These are phyloP conservation scores for Ardeotis arabs DNA, from an alignment of 2,113 vertebrate genomes.

Conservation along the genomic window DNA sequence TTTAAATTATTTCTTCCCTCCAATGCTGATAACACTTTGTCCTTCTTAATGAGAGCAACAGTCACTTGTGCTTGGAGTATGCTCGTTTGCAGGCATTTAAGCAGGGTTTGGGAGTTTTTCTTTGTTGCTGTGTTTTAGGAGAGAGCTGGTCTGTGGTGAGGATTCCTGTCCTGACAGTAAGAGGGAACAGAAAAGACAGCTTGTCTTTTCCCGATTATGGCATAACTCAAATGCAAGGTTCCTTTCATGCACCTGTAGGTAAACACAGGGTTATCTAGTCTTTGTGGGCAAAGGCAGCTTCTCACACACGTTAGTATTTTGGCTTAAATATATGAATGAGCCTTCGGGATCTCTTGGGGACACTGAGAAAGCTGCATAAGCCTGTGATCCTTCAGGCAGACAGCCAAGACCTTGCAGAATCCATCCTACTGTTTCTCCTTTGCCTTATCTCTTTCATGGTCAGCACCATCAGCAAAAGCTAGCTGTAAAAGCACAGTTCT, in stretches of 20 bases:
- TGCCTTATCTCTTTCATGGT: neutral
- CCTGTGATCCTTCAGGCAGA: neutral
- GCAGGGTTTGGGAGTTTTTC: neutral
- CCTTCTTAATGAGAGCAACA: conserved; percentile 35
- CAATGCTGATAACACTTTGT: neutral
- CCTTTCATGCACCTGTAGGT: neutral
- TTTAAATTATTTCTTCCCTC: neutral
- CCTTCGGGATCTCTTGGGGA: neutral
- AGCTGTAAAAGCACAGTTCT: neutral
- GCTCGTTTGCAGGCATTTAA: neutral
- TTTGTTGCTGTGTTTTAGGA: neutral
- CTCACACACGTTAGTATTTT: accelerated
- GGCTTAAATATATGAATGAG: neutral
- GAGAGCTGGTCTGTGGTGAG: neutral
- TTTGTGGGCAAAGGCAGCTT: neutral
- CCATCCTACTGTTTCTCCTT: neutral
- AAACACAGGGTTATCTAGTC: neutral
- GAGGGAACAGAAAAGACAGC: neutral
- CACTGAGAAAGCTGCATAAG: neutral
- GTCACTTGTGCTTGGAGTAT: neutral
- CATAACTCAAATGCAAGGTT: neutral
- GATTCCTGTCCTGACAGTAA: neutral
- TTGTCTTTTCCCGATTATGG: neutral
- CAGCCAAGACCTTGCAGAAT: accelerated
- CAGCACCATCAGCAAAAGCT: neutral